Base-by-base conservation (phyloP, 2,113 vertebrate genomes). In the Atrichornis clamosus region DNA sequence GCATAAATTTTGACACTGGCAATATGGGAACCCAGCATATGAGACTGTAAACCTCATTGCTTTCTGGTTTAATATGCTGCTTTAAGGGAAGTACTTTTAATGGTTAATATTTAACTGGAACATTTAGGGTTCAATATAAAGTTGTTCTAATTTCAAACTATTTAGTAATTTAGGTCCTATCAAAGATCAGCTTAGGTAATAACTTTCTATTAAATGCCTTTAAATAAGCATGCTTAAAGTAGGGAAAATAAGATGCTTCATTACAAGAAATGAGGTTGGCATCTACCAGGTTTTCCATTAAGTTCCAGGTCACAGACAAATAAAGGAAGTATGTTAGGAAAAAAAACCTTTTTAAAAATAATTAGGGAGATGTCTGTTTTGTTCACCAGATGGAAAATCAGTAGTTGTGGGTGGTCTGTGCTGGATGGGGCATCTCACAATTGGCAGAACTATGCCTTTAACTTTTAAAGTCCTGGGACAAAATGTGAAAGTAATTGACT, bases 291-390 rank as follows among this genome's bases (percentile, higher is more conserved):
- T 97, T 98, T 98, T 98, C 98, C 97, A 98, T 98, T 98, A 98
- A 98, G 98, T 98, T 98, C 97, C 98, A 98, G 98, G 98, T 98
- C 98, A 98, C 97, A 97, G 98, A 97, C 98, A 98, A 98, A 98
- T 98, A 98, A 98, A 98, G 97, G 97, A 98, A 98, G 98, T 97
- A 98, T 98, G 98, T 98, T 98, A 97, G 92, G 85, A 95, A 96
- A 97, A 97, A 98, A 97, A 97, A 93, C 97, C 98, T 98, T 98
- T 98, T 98, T 98, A 98, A 98, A 98, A 98, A 98, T 98, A 98
- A 98, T 98, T 98, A 98, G 98, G 97, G 97, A 98, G 98, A 98
- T 98, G 98, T 98, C 98, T 98, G 97, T 98, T 98, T 98, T 98
- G 97, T 98, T 98, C 98, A 98, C 97, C 98, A 98, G 98, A 98